Evolutionary conservation across 2,797 vertebrate genomes (phyloP).

Genomic region (Enteromius mattozi): DNA sequence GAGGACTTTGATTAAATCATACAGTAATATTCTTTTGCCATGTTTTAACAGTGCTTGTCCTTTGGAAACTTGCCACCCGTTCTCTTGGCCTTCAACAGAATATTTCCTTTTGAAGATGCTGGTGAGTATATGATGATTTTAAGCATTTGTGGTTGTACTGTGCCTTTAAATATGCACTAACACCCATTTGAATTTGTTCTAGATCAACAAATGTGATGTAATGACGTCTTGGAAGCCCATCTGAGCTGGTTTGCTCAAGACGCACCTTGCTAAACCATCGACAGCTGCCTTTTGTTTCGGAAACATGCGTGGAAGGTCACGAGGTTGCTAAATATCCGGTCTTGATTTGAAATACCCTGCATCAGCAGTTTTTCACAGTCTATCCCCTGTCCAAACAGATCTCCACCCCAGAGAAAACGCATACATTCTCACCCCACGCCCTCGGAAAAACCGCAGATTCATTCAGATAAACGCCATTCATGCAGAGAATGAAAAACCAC

Average conservation of each 20-base stretch:
- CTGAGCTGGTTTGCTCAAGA: background rate
- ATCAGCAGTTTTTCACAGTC: background rate
- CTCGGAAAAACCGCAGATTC: background rate
- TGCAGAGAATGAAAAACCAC: background rate
- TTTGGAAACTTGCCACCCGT: background rate
- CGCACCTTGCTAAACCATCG: background rate
- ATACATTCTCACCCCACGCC: background rate
- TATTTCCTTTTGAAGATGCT: background rate
- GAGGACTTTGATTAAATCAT: background rate
- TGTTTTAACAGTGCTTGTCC: background rate
- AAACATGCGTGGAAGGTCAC: conserved; percentile 53
- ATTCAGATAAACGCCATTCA: background rate
- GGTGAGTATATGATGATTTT: background rate
- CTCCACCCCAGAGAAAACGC: background rate
- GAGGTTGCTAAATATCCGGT: conserved; percentile 71
- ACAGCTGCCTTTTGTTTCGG: background rate
- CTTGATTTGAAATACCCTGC: conserved; percentile 56
- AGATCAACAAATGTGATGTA: background rate
- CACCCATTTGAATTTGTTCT: background rate
- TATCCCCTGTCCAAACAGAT: background rate
- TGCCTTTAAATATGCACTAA: conserved; percentile 12
- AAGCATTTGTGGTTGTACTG: background rate
- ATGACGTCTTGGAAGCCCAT: background rate
- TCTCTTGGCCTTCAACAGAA: background rate
- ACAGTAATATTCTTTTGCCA: too few relatives aligned